Evolutionary conservation across 1,140 invertebrate species (phyloP).

Genomic region (Eulimnadia texana): DNA sequence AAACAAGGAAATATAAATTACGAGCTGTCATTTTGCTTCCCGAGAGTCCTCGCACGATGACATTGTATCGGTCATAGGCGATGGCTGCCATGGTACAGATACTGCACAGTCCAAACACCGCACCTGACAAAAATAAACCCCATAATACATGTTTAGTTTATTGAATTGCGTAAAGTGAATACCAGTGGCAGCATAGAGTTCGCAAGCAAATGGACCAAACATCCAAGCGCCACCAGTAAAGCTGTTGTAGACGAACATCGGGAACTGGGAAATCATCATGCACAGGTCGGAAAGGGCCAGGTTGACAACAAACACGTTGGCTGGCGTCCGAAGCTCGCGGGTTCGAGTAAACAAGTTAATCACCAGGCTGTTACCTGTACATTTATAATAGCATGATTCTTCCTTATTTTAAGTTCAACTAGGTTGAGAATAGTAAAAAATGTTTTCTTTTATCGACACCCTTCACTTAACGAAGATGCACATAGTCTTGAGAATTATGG

Average conservation of each 20-base stretch:
- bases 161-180: no score
- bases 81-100: slow-evolving; percentile 38
- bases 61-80: slow-evolving; percentile 66
- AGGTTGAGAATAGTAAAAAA: background rate
- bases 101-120: slow-evolving; percentile 18
- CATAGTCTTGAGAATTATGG: background rate
- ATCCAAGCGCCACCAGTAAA: slow-evolving; percentile 37
- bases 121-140: background rate
- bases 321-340: slow-evolving; percentile 47
- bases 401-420: no score
- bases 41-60: slow-evolving; percentile 50
- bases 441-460: background rate
- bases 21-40: slow-evolving; percentile 14
- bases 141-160: no score
- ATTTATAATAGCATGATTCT: background rate
- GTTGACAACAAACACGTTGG: slow-evolving; percentile 63
- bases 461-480: background rate
- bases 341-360: slow-evolving; percentile 32
- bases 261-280: slow-evolving; percentile 49
- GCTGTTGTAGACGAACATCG: slow-evolving; percentile 54
- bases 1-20: background rate
- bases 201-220: slow-evolving; percentile 26
- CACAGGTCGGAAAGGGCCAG: slow-evolving; percentile 59
- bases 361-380: background rate
- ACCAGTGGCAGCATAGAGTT: slow-evolving; percentile 26